A percentile compares a stretch with the other conserved stretches of the same genome.
Conservation (phyloP, 2,797 vertebrate species). For the Sorex maritimensis region DNA sequence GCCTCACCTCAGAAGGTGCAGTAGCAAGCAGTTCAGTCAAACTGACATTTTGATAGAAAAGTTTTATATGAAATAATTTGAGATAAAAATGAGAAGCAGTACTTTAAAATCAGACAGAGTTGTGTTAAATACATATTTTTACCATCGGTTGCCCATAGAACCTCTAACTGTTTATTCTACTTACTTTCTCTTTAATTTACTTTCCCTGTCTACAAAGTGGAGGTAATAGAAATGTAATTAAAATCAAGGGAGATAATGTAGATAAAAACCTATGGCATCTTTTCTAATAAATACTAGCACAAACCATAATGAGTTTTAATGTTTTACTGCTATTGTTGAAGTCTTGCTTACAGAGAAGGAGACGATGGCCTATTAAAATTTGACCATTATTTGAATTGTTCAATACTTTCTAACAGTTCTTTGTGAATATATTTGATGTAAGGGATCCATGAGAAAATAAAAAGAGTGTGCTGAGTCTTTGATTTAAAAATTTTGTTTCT, state of each 20-base stretch:
- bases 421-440: conserved; percentile 52
- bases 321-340: neutral
- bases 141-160: neutral
- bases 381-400: conserved; percentile 60
- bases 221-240: neutral
- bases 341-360: neutral
- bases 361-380: neutral
- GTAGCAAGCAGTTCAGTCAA: neutral
- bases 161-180: neutral
- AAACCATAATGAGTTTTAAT: neutral
- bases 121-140: neutral
- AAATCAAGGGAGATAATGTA: neutral
- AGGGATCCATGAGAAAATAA: conserved; percentile 75
- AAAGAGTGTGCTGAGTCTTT: conserved; percentile 67
- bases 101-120: neutral
- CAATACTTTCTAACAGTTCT: conserved; percentile 45
- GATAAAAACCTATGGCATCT: neutral
- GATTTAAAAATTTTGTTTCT: conserved; percentile 82
- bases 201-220: neutral
- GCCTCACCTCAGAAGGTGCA: no score
- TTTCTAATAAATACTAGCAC: neutral
- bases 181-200: neutral
- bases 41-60: neutral
- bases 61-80: neutral
- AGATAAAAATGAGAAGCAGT: neutral